These are phyloP conservation scores for Listronotus oregonensis DNA, from an alignment of 1,140 invertebrate genomes.

Conservation along the genomic window DNA sequence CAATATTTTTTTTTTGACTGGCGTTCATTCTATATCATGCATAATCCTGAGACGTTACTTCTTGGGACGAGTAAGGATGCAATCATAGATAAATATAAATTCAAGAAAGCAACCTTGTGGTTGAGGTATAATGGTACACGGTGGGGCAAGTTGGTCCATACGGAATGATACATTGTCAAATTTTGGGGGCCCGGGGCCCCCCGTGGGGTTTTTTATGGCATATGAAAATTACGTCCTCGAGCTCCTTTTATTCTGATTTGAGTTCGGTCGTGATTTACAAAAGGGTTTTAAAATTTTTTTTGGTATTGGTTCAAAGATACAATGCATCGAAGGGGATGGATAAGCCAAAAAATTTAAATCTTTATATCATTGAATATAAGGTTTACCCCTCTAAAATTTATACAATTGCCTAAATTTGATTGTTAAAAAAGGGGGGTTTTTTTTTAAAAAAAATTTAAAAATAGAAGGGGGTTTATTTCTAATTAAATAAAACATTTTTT, in stretches of 20 bases:
- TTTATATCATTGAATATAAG: too few relatives aligned
- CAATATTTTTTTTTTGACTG: not conserved
- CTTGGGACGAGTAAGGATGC: not conserved
- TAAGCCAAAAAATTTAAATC: too few relatives aligned
- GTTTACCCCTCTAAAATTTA: too few relatives aligned
- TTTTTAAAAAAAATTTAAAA: too few relatives aligned
- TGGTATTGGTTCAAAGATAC: too few relatives aligned
- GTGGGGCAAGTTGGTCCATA: conserved; percentile 30
- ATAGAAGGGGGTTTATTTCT: too few relatives aligned
- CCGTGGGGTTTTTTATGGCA: conserved; percentile 21
- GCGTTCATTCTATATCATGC: not conserved
- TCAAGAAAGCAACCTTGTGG: conserved; percentile 15
- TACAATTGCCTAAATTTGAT: too few relatives aligned
- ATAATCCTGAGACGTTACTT: not conserved
- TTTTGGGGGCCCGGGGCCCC: conserved; percentile 23
- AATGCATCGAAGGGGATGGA: too few relatives aligned
- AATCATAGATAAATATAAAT: conserved; percentile 12
- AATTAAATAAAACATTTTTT: too few relatives aligned
- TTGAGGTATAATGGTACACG: conserved; percentile 16
- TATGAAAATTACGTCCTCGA: conserved; percentile 27
- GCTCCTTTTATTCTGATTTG: conserved; percentile 1
- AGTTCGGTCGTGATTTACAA: conserved; percentile 15
- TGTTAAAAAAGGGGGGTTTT: too few relatives aligned
- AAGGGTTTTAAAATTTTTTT: too few relatives aligned
- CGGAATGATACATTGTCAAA: conserved; percentile 29